Base-by-base conservation (phyloP, 2,888 invertebrate genomes). In the Sphinx pinastri region DNA sequence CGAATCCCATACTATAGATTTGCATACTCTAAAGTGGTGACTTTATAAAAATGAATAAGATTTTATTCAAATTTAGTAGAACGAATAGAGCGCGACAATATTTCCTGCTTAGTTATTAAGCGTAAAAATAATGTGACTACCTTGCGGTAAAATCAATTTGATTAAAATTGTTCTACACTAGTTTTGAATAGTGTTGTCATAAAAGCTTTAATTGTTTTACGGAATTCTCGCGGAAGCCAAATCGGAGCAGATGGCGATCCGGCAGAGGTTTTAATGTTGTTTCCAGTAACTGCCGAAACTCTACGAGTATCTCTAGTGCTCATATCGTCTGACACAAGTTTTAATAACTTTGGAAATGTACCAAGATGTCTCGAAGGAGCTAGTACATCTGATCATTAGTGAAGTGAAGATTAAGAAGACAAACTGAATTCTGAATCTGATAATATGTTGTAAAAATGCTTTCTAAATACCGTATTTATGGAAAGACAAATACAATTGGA, bases 271-370 rank as follows among this genome's bases (percentile, higher is more conserved):
- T 68, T 57, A 68, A 68, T 68, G 68, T 57, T 47, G 68, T 68
- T 47, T 47, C 57, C 14, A 38, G 38, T 67, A 67, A 67, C 54
- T 38, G 68, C 68, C 47, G 47, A 68, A 68, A 57, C 19, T 68
- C 47, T 47, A 49, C 63, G 63, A 16, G 63, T 16, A 60, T n/a
- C n/a, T 63, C 45, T 68, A 38, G 19, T 68, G 57, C 11, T 68
- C 57, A 68, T 63, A 68, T 57, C 13, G 54, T 16, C 67, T 38
- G 45, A 68, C 57, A 68, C 19, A 45, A 45, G 68, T 57, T 19
- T 16, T 68, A 57, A 68, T 68, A 57, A 68, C 68, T 57, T 47
- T 68, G 57, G 68, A 68, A 68, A 55, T 68, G 55, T 68, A 68
- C 68, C 68, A 52, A 67, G 16, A 31, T 45, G 31, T 14, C 16